Conservation (phyloP, 2,797 vertebrate genomes). For the Labroides dimidiatus region DNA sequence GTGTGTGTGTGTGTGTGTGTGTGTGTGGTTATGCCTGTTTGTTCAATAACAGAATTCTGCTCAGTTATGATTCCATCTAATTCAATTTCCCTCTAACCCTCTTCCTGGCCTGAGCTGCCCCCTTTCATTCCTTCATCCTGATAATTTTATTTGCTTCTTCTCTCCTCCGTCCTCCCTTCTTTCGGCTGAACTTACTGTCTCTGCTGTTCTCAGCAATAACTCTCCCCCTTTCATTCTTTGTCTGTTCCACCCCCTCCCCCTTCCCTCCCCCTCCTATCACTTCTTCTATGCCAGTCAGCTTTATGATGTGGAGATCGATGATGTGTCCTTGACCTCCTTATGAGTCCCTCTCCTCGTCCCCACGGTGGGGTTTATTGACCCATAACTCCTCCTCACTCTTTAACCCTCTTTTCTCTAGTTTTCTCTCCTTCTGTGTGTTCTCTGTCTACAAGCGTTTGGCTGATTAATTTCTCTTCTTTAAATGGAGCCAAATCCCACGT, state of each 20-base stretch:
- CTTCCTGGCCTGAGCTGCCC: conserved; percentile 51
- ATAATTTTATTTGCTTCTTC: conserved; percentile 59
- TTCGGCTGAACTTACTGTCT: conserved; percentile 23
- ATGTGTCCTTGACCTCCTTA: conserved; percentile 83
- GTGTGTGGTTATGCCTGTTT: conserved; percentile 27
- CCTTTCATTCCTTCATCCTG: conserved; percentile 58
- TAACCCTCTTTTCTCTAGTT: conserved; percentile 38
- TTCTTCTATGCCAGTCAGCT: conserved; percentile 65
- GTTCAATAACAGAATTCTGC: conserved; percentile 58
- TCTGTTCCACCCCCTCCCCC: conserved; percentile 20
- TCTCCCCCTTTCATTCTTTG: conserved; percentile 40
- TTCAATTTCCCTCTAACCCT: conserved; percentile 68
- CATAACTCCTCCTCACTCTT: conserved; percentile 71
- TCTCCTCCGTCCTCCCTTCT: conserved; percentile 17
- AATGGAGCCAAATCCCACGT: conserved; percentile 33
- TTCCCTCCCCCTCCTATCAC: conserved; percentile 4
- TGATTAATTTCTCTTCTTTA: conserved; percentile 36
- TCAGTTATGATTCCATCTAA: conserved; percentile 66
- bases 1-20: conserved; percentile 9
- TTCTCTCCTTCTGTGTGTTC: conserved; percentile 29
- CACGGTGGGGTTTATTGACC: conserved; percentile 81
- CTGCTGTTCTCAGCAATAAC: conserved; percentile 36
- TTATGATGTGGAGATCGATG: conserved; percentile 81
- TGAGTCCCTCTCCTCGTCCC: conserved; percentile 72
- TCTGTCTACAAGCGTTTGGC: conserved; percentile 32